Percentiles rank a stretch among this genome's conserved stretches.
Conservation (phyloP, 2,797 vertebrate genomes). For the Parambassis ranga region DNA sequence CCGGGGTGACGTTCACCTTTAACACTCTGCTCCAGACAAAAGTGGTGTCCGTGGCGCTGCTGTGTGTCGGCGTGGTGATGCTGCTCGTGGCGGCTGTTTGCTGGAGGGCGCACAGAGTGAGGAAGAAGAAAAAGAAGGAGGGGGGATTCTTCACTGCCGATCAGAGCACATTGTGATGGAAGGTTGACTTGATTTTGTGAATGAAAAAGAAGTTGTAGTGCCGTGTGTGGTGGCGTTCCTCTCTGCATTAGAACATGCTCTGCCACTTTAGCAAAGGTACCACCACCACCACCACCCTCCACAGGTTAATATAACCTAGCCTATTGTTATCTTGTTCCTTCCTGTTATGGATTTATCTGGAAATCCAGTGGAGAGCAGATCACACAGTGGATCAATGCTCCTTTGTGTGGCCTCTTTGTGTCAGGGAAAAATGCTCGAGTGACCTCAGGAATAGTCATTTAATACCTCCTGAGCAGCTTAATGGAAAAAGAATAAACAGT, state of each 20-base stretch:
- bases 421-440: not conserved
- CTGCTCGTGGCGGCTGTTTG: slow-evolving; percentile 77
- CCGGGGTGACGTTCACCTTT: slow-evolving; percentile 90
- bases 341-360: slow-evolving; percentile 3
- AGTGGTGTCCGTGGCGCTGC: slow-evolving; percentile 84
- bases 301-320: slow-evolving; percentile 7
- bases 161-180: slow-evolving; percentile 75
- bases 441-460: slow-evolving; percentile 26
- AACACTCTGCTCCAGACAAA: slow-evolving; percentile 88
- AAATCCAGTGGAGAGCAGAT: not conserved
- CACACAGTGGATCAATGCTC: not conserved
- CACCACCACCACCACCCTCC: slow-evolving; percentile 1
- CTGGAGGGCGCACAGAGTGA: slow-evolving; percentile 78
- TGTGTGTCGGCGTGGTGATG: slow-evolving; percentile 75
- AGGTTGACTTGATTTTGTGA: slow-evolving; percentile 5
- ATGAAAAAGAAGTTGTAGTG: not conserved
- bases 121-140: slow-evolving; percentile 79
- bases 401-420: not conserved
- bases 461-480: slow-evolving; percentile 1
- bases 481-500: not conserved
- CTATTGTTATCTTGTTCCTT: not conserved
- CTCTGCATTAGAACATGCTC: slow-evolving; percentile 13
- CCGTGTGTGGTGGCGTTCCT: slow-evolving; percentile 3
- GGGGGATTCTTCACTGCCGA: slow-evolving; percentile 76
- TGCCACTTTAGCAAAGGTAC: slow-evolving; percentile 4